Percentiles rank a stretch among this genome's conserved stretches.
Evolutionary conservation across 2,888 invertebrate species (phyloP).

Genomic region (Melanostoma mellinum): DNA sequence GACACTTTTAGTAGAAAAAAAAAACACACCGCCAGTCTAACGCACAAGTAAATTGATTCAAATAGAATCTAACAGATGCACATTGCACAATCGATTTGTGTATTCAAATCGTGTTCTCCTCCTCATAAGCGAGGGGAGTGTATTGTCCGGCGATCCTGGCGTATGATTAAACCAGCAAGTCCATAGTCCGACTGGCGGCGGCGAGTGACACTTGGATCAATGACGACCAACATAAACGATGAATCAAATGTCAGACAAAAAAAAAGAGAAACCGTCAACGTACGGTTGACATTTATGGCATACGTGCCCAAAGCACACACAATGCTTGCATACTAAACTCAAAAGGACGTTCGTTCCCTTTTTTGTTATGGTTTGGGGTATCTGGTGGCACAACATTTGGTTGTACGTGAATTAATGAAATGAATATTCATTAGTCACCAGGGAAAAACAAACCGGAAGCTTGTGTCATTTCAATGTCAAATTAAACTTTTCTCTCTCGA

Average conservation of each 20-base stretch:
- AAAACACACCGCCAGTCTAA: neutral
- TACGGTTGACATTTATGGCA: conserved; percentile 58
- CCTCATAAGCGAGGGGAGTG: neutral
- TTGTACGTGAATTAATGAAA: conserved; percentile 63
- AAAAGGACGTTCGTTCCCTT: conserved; percentile 29
- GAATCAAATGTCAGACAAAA: conserved; percentile 46
- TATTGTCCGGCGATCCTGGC: conserved; percentile 38
- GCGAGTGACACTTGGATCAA: conserved; percentile 41
- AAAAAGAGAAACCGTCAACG: conserved; percentile 9
- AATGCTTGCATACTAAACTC: conserved; percentile 51
- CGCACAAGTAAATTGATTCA: conserved; percentile 50
- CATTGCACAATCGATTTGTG: conserved; percentile 41
- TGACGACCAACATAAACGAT: conserved; percentile 49
- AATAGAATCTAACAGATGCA: conserved; percentile 62
- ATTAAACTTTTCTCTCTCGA: conserved; percentile 41
- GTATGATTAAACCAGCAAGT: conserved; percentile 54
- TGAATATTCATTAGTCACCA: conserved; percentile 63
- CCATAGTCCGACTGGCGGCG: conserved; percentile 12
- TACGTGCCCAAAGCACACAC: conserved; percentile 55
- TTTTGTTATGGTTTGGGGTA: conserved; percentile 13
- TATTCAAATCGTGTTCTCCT: conserved; percentile 44
- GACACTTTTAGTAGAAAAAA: conserved; percentile 1
- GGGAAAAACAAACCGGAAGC: conserved; percentile 58
- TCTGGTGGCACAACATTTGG: conserved; percentile 13
- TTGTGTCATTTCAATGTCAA: conserved; percentile 69